A percentile compares a stretch with the other conserved stretches of the same genome.
phyloP scores from a whole-genome alignment of 2,113 vertebrate genomes.

The Orthonyx spaldingii region DNA sequence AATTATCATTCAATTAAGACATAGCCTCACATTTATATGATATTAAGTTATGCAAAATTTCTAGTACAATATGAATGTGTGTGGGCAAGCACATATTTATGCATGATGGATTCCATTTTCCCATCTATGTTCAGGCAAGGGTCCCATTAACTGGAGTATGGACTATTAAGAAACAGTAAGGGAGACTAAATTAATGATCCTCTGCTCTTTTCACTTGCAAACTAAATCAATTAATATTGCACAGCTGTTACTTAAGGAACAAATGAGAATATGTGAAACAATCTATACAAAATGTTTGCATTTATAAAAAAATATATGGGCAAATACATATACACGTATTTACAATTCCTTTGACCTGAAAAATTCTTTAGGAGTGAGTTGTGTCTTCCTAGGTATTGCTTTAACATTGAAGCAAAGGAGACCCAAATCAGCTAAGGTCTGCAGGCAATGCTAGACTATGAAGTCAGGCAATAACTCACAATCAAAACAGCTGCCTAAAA shows the following conservation, averaged over 20 bases:
- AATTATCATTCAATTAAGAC: neutral
- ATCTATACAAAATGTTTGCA: neutral
- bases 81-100: neutral
- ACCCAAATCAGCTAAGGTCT: neutral
- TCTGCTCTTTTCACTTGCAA: neutral
- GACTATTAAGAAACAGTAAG: neutral
- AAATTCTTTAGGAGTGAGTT: neutral
- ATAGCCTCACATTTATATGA: accelerated
- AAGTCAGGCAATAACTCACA: neutral
- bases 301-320: neutral
- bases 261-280: neutral
- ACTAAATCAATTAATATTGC: neutral
- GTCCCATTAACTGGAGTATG: neutral
- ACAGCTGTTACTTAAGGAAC: neutral
- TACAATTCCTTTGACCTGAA: neutral
- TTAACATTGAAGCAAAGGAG: neutral
- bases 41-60: neutral
- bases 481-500: neutral
- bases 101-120: neutral
- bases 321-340: neutral
- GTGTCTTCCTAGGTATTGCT: neutral
- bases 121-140: neutral
- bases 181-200: neutral
- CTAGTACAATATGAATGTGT: neutral
- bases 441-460: neutral